phyloP scores from a whole-genome alignment of 1,140 invertebrate genomes.

The Mercenaria mercenaria region DNA sequence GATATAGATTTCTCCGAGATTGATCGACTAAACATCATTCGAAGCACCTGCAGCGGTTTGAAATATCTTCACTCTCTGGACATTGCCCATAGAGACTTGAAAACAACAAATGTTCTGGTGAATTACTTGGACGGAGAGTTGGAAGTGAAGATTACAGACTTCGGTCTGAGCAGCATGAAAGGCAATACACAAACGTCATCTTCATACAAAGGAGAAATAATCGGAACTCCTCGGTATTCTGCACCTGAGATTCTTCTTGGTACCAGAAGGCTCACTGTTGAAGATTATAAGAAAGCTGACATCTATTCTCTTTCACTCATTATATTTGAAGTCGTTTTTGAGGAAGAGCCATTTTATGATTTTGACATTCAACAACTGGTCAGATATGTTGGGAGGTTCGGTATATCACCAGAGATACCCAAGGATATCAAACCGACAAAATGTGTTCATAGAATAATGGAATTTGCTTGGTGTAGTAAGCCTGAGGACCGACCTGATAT shows the following conservation, averaged over 20 bases:
- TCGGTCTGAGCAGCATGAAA: conserved; percentile 52
- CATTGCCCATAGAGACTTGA: conserved; percentile 54
- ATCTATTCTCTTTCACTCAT: conserved; percentile 63
- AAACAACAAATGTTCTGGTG: conserved; percentile 48
- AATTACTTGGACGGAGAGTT: neutral
- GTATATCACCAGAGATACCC: conserved; percentile 53
- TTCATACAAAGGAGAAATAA: neutral
- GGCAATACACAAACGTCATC: neutral
- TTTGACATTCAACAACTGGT: conserved; percentile 46
- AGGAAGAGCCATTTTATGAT: conserved; percentile 67
- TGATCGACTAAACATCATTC: neutral
- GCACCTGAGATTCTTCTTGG: conserved; percentile 70
- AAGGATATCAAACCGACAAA: neutral
- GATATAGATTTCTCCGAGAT: conserved; percentile 11
- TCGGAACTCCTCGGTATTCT: conserved; percentile 69
- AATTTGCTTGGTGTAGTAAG: conserved; percentile 59
- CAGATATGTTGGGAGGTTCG: conserved; percentile 55
- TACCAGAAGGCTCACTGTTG: neutral
- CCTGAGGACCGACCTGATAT: conserved; percentile 36
- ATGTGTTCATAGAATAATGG: neutral
- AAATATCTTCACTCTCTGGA: conserved; percentile 8
- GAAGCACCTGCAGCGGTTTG: neutral
- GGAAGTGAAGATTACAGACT: conserved; percentile 40
- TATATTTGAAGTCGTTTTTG: conserved; percentile 58
- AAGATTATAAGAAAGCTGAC: conserved; percentile 61